Evolutionary conservation across 2,113 vertebrate genomes (phyloP), one percentile per base, ranked within the genome.

Genomic region (Syngnathus scovelli): DNA sequence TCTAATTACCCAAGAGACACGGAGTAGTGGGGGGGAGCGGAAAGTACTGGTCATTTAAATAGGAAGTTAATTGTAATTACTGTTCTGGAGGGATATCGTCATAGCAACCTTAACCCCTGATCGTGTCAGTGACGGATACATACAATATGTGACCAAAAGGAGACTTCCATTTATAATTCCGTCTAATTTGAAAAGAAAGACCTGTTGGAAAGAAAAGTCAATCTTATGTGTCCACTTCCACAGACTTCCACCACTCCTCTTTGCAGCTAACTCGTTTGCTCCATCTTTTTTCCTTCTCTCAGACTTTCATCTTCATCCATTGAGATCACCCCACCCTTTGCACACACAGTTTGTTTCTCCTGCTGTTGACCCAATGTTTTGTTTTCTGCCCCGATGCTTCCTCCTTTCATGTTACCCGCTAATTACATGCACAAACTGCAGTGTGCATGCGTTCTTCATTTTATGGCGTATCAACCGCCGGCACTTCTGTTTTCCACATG

Each of bases 1-100:
- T 77, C 74, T 85, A 86, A 86, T 85, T 85, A 83, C 81, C 76
- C 65, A 10, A 21, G 75, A 84, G 79, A 85, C 38, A n/a, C 65
- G 27, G 27, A 33, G 27, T 33, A 33, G 27, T 76, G 65, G 67
- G 74, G 71, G 66, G 65, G 74, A 72, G 72, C 64, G 51, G 66
- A 70, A 75, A 83, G 79, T 80, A 80, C 83, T 82, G 86, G 82
- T 85, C 85, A 86, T 87, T 89, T 85, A 85, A 82, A 86, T 75
- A 68, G 81, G 79, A 75, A 81, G 81, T 82, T 89, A 89, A 89
- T 87, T 89, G 85, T 89, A 88, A 89, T 89, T 86, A 88, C 82
- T 37, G 56, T 76, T 83, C 83, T 86, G 80, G 78, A 83, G 78
- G 75, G 81, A 80, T 76, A 85, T 88, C 75, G 67, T 83, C 80